phyloP scores from a whole-genome alignment of 53 echinoderm and acorn worm genomes.

The Stichopus horrens region DNA sequence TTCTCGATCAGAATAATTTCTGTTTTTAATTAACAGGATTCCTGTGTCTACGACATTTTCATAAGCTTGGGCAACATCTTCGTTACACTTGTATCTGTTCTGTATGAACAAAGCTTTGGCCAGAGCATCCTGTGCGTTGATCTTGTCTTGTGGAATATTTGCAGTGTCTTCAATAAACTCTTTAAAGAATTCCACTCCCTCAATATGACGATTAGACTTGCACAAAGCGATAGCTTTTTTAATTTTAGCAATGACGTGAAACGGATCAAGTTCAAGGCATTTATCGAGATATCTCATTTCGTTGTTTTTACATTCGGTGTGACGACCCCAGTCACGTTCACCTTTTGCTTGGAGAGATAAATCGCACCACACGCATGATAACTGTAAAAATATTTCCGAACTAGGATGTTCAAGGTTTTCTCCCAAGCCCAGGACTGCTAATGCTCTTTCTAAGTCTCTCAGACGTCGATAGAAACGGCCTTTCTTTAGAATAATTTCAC shows the following conservation, averaged over 20 bases:
- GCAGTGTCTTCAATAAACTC: background rate
- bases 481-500: slow-evolving; percentile 19
- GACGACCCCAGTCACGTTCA: no score
- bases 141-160: background rate
- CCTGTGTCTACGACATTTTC: background rate
- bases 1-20: background rate
- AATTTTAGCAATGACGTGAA: background rate
- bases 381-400: background rate
- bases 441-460: background rate
- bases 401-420: slow-evolving; percentile 10
- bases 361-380: background rate
- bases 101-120: background rate
- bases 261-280: slow-evolving; percentile 13
- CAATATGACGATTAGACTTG: background rate
- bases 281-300: slow-evolving; percentile 11
- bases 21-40: background rate
- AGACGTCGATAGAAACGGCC: slow-evolving; percentile 4
- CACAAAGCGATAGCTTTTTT: slow-evolving; percentile 9
- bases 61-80: background rate
- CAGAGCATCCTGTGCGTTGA: background rate
- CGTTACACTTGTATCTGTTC: background rate
- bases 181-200: background rate
- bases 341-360: background rate
- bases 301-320: background rate
- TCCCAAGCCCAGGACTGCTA: background rate